phyloP scores from a whole-genome alignment of 2,113 vertebrate genomes.

The Barnardius zonarius region DNA sequence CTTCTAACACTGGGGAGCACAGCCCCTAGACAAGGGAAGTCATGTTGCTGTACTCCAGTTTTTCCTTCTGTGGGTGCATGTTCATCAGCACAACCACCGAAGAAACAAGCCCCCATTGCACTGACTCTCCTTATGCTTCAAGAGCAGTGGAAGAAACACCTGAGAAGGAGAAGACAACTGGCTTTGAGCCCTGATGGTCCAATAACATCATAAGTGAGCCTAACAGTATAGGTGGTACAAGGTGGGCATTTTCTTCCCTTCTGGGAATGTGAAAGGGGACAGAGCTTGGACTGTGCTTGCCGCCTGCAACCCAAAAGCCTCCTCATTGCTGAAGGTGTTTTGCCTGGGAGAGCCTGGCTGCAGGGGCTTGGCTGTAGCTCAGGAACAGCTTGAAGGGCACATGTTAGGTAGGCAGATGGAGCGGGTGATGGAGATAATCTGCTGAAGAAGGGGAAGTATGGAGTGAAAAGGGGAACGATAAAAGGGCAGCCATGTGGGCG shows the following conservation, averaged over 20 bases:
- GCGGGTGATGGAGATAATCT: background rate
- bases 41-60: background rate
- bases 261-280: background rate
- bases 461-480: background rate
- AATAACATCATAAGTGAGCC: background rate
- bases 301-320: background rate
- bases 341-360: background rate
- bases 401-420: slow-evolving; percentile 22
- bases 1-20: background rate
- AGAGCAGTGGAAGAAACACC: background rate
- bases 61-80: background rate
- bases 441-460: background rate
- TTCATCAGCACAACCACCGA: background rate
- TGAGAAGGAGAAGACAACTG: background rate
- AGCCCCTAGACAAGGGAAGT: background rate
- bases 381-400: slow-evolving; percentile 9
- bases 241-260: background rate
- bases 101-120: background rate
- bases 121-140: background rate
- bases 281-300: background rate
- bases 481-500: background rate
- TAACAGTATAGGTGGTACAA: background rate
- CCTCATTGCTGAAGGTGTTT: background rate
- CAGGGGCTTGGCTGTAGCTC: background rate
- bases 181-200: background rate